Evolutionary conservation across 2,797 vertebrate species (phyloP).

Genomic region (Adelosebastes latens): DNA sequence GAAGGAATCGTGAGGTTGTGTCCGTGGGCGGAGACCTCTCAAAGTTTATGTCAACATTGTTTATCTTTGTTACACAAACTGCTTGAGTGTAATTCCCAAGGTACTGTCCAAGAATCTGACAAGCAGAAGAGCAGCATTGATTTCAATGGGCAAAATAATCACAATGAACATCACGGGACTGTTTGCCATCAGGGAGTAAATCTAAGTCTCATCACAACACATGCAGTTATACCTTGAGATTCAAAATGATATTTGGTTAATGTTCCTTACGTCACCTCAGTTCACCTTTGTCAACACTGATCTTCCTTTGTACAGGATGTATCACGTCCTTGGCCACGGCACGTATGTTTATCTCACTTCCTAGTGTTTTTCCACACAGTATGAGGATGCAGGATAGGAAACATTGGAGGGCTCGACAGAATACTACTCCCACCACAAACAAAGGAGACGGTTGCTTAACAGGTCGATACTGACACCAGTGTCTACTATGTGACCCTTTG

Average conservation of each 20-base stretch:
- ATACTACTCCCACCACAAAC: conserved; percentile 38
- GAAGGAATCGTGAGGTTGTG: neutral
- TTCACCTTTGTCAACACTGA: neutral
- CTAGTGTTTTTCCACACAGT: conserved; percentile 37
- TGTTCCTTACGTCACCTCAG: neutral
- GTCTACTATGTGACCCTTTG: neutral
- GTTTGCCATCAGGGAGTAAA: neutral
- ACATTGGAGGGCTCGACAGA: neutral
- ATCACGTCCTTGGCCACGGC: neutral
- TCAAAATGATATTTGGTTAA: neutral
- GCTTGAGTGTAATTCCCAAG: neutral
- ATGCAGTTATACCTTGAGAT: neutral
- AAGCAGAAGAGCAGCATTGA: neutral
- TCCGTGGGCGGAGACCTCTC: neutral
- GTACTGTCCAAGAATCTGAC: neutral
- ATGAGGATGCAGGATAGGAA: conserved; percentile 46
- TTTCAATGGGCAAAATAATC: neutral
- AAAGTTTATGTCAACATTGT: neutral
- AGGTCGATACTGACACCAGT: neutral
- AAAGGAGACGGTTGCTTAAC: conserved; percentile 15
- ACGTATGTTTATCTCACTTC: conserved; percentile 46
- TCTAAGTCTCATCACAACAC: neutral
- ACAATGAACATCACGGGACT: neutral
- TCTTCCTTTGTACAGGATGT: conserved; percentile 19
- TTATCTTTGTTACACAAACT: conserved; percentile 3